Evolutionary conservation across 2,888 invertebrate species (phyloP), one percentile per base, ranked within the genome.

Genomic region (Lochmaea capreae): DNA sequence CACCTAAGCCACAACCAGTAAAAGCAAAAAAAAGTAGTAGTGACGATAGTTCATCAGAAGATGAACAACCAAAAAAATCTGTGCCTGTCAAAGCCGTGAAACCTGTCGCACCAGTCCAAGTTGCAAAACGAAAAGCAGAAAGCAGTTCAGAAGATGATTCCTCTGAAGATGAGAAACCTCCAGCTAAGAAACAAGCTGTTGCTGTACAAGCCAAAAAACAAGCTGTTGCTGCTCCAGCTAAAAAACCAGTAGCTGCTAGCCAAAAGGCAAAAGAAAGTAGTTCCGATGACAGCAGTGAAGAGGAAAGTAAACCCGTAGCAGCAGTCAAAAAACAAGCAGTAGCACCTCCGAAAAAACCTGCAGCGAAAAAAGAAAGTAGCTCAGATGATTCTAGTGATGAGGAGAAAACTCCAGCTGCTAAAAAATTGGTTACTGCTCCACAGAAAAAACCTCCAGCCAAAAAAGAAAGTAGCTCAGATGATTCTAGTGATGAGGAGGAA

Each of bases 321-420:
- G 18, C 18, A 6, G 18, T 16, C 12, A 66, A 54, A 46, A 43
- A 39, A 58, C 33, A 66, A 33, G 49, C 33, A 10, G 49, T 54
- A n/a, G 26, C 10, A 10, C n/a, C n/a, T 18, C 49, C 43, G 12
- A 69, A 72, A 72, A 76, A 69, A 71, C 61, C 67, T 54, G 43
- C 22, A n/a, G 65, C 59, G 18, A 77, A 77, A 58, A 74, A 80
- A 73, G 80, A 82, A 68, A 79, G 79, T 59, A 81, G 87, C 63
- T 83, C 83, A 58, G 88, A 87, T 52, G 86, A 87, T 75, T 87
- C 87, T 9, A 86, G 85, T 67, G 85, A 85, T 61, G 74, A 72
- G 26, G 74, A 85, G 61, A 82, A 78, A 77, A 75, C 79, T 54
- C 49, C 67, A 8, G 79, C 77, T 46, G 65, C 42, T 6, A 63